phyloP scores from a whole-genome alignment of 2,113 vertebrate genomes.

The Ramphastos sulfuratus region DNA sequence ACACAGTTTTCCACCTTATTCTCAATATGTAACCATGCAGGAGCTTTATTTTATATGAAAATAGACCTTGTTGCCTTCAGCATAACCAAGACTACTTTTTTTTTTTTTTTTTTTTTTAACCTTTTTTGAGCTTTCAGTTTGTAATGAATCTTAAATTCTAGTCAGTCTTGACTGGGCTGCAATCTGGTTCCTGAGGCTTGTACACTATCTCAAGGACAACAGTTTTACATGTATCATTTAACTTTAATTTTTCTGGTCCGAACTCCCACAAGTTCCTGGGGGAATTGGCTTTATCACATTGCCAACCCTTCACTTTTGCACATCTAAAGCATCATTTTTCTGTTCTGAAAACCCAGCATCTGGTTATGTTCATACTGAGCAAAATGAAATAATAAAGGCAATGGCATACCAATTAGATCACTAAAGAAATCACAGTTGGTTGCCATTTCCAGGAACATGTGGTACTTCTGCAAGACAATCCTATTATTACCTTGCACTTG shows the following conservation, averaged over 20 bases:
- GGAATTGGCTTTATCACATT: background rate
- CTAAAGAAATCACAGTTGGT: background rate
- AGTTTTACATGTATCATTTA: background rate
- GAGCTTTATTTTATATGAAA: background rate
- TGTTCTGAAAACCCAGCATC: constrained; percentile 3
- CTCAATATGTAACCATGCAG: background rate
- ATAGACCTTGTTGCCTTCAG: background rate
- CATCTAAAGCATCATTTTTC: background rate
- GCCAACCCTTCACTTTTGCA: background rate
- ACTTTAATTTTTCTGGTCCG: background rate
- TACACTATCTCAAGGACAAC: rapidly evolving
- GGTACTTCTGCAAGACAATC: background rate
- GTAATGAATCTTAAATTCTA: background rate
- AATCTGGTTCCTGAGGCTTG: background rate
- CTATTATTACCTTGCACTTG: background rate
- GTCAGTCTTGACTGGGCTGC: background rate
- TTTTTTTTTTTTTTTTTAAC: rapidly evolving
- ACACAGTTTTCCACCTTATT: background rate
- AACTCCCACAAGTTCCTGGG: background rate
- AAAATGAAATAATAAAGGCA: background rate
- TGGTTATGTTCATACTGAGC: background rate
- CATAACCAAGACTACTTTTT: background rate
- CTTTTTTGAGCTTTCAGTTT: background rate
- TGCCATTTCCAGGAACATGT: constrained; percentile 26
- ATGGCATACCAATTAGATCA: background rate